These are phyloP conservation scores for Platysternon megacephalum DNA, from an alignment of 2,113 vertebrate genomes.

Conservation along the genomic window DNA sequence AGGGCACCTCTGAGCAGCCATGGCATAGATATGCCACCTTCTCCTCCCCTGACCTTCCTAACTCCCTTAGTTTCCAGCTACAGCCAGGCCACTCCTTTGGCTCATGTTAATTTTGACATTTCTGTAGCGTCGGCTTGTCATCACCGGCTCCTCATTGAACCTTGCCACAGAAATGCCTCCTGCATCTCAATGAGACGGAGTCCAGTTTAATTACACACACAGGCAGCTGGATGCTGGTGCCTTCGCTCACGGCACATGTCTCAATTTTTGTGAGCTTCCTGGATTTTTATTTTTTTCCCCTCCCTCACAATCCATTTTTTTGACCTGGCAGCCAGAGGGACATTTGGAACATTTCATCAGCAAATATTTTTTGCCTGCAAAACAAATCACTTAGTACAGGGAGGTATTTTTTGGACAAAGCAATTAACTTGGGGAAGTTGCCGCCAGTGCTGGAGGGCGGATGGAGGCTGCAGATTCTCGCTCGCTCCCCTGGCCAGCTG, in stretches of 20 bases:
- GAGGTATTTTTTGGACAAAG: constrained; percentile 19
- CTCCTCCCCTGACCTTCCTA: neutral
- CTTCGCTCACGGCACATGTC: constrained; percentile 45
- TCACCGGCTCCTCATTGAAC: constrained; percentile 69
- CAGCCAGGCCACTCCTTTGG: neutral
- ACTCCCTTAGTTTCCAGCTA: neutral
- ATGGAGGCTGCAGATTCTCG: neutral
- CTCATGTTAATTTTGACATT: constrained; percentile 80
- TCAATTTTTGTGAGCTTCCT: neutral
- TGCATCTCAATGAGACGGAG: constrained; percentile 74
- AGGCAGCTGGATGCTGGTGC: constrained; percentile 65
- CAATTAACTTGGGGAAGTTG: constrained; percentile 48
- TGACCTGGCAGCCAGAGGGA: constrained; percentile 7
- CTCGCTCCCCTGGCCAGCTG: neutral
- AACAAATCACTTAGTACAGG: constrained; percentile 19
- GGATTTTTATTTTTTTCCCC: neutral
- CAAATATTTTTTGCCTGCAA: neutral
- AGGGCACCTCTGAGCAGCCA: neutral
- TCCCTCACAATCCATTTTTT: neutral
- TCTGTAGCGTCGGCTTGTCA: constrained; percentile 66
- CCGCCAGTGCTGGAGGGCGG: neutral
- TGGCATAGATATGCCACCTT: neutral
- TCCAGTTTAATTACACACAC: constrained; percentile 61
- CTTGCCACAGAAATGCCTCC: constrained; percentile 57
- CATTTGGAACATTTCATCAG: constrained; percentile 7